Evolutionary conservation across 2,888 invertebrate species (phyloP), one percentile per base, ranked within the genome.

Genomic region (Acanthopleura granulata): DNA sequence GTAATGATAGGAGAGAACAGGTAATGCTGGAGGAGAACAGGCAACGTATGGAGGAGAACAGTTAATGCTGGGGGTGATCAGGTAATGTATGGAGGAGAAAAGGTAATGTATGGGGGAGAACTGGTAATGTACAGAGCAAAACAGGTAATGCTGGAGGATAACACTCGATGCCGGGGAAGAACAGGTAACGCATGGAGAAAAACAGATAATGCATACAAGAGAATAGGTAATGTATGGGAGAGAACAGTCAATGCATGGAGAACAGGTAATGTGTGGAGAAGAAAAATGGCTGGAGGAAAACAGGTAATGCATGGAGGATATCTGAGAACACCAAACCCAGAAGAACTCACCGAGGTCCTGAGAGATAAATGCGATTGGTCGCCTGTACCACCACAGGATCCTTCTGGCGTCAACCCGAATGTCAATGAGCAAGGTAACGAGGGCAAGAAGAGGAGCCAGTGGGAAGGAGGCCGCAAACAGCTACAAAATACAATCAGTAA

Each of bases 401-500:
- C 91, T 82, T 75, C 87, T 86, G 30, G 90, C 91, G 82, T 91
- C 91, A 14, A 91, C 83, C 49, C 89, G 80, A n/a, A 91, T 85
- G 83, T 92, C 92, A 29, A 91, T 77, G 18, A 90, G 77, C 74
- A 90, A 89, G 50, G 90, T 88, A 4, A 91, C 72, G n/a, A 92
- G 81, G 0, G 91, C 91, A 16, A 92, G 81, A 6, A 92, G 80
- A 0, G 92, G 92, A n/a, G 91, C 91, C 73, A 92, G 82, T 0
- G 92, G 91, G 74, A 92, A 91, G 0, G 92, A 90, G 0, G 91
- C 91, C 0, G 92, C 91, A 86, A 92, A 92, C 83, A 92, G 85
- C 92, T 92, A 84, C 69, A 84, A 82, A 22, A 74, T 0, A 73
- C 40, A 40, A 6, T 40, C 40, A 40, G 4, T 40, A 40, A 40